These are phyloP conservation scores for Lycodopsis pacificus DNA, from an alignment of 2,797 vertebrate genomes.

Conservation along the genomic window DNA sequence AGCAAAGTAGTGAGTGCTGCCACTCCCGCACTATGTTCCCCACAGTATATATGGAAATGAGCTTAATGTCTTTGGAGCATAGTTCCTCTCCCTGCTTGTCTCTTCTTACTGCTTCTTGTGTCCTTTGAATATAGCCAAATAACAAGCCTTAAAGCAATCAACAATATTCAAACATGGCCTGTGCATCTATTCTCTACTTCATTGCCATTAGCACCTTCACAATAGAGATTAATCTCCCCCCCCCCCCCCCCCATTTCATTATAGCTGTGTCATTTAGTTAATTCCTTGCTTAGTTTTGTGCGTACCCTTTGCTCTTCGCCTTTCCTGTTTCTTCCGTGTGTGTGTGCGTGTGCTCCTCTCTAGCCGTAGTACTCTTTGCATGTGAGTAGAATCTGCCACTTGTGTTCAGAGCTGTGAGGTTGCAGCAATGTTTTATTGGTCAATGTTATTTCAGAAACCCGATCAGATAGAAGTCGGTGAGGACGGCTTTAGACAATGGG, in stretches of 20 bases:
- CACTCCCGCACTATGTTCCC: conserved; percentile 1
- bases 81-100: background rate
- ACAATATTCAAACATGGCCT: background rate
- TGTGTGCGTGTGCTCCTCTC: conserved; percentile 1
- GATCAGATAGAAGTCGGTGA: conserved; percentile 98
- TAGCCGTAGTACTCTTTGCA: conserved; percentile 25
- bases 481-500: conserved; percentile 99
- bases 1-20: conserved; percentile 8
- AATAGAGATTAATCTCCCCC: too few species aligned
- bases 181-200: background rate
- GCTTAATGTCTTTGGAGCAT: background rate
- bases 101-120: background rate
- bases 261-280: background rate
- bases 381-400: conserved; percentile 74
- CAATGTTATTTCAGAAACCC: conserved; percentile 98
- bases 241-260: background rate
- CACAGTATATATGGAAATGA: conserved; percentile 9
- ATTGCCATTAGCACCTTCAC: background rate
- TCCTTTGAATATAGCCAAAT: background rate
- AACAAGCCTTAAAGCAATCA: background rate
- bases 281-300: conserved; percentile 15
- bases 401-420: conserved; percentile 80
- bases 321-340: background rate
- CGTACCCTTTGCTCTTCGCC: background rate
- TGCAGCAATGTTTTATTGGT: conserved; percentile 94